These are phyloP conservation scores for Apistogramma diplotaenia DNA, from an alignment of 2,113 vertebrate species.

Conservation along the genomic window DNA sequence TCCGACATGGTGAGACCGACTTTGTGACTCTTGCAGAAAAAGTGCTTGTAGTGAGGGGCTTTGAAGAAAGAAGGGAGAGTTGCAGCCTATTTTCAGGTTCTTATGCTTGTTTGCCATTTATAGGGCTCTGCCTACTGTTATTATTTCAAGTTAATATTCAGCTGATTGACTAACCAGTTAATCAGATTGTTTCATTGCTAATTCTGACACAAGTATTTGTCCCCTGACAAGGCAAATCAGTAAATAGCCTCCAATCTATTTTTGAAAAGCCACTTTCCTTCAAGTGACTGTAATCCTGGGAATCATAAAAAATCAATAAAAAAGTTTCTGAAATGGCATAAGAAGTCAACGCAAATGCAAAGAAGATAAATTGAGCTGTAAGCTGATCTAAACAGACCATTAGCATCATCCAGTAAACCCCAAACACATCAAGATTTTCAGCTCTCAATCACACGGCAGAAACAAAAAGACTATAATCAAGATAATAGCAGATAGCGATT, in stretches of 20 bases:
- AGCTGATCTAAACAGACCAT: conserved; percentile 16
- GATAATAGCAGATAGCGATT: background rate
- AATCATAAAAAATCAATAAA: background rate
- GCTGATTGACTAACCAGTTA: background rate
- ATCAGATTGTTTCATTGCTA: background rate
- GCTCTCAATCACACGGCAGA: background rate
- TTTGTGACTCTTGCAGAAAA: background rate
- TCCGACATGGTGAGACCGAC: background rate
- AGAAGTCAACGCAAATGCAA: conserved; percentile 4
- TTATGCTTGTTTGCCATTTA: background rate
- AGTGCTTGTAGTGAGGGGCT: background rate
- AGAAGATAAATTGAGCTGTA: background rate
- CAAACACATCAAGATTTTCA: background rate
- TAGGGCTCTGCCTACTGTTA: background rate
- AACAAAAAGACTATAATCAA: background rate
- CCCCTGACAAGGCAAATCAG: background rate
- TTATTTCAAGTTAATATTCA: background rate
- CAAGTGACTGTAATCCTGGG: background rate
- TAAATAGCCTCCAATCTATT: background rate
- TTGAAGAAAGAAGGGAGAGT: background rate
- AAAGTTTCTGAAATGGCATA: conserved; percentile 4
- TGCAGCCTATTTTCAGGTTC: background rate
- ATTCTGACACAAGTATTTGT: background rate
- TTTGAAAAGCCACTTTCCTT: background rate
- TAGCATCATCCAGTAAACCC: background rate